Percentiles rank a stretch among this genome's conserved stretches.
Evolutionary conservation across 2,888 invertebrate genomes (phyloP).

Genomic region (Byasa hedistus): DNA sequence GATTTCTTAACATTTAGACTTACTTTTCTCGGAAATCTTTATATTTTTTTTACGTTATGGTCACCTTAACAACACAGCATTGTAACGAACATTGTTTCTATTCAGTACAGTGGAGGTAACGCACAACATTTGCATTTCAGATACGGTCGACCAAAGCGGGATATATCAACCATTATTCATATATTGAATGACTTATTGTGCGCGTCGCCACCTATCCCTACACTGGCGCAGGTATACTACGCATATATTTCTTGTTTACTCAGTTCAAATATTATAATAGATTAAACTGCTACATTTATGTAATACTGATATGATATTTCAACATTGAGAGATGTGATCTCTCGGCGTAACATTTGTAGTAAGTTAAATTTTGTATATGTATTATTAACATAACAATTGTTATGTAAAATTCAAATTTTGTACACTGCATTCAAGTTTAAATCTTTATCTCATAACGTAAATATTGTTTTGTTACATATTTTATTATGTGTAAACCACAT

Average conservation of each 20-base stretch:
- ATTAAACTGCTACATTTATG: conserved; percentile 18
- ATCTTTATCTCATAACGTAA: conserved; percentile 11
- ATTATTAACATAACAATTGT: not conserved
- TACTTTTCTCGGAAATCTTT: not conserved
- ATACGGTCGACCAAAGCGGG: conserved; percentile 93
- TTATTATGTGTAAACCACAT: not conserved
- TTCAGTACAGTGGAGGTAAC: conserved; percentile 1
- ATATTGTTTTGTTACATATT: conserved; percentile 5
- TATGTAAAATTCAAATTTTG: conserved; percentile 21
- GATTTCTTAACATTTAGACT: not conserved
- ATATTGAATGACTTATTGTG: conserved; percentile 96
- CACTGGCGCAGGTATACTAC: conserved; percentile 71
- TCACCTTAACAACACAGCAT: not conserved
- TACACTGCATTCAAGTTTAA: conserved; percentile 18
- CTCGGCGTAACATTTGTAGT: conserved; percentile 4
- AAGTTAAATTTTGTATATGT: conserved; percentile 1
- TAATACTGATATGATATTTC: conserved; percentile 16
- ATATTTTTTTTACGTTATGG: not conserved
- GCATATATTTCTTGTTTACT: not conserved
- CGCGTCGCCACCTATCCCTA: conserved; percentile 86
- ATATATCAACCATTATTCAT: conserved; percentile 97
- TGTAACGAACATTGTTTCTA: not conserved
- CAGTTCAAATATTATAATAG: conserved; percentile 16
- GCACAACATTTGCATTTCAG: conserved; percentile 52
- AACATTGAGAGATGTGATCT: conserved; percentile 12